Conservation (phyloP, 23 tunicate species). For the Styela clava region DNA sequence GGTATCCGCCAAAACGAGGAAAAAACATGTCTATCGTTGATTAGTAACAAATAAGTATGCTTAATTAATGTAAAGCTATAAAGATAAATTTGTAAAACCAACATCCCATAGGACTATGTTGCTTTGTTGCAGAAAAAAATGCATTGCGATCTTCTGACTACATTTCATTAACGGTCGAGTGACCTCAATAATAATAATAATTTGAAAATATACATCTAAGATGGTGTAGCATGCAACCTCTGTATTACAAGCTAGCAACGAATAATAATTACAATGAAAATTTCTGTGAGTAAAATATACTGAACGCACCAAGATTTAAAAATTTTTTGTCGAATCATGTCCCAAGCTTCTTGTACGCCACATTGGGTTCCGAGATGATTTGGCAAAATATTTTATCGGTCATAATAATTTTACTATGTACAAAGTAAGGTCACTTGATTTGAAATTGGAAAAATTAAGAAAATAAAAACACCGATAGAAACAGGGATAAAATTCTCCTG, state of each 20-base stretch:
- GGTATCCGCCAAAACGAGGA: not conserved
- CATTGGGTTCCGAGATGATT: no score
- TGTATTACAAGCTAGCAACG: not conserved
- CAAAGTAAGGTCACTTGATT: not conserved
- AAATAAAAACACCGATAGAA: not conserved
- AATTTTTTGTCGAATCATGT: not conserved
- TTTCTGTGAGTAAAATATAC: not conserved
- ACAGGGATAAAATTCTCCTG: not conserved
- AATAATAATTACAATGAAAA: not conserved
- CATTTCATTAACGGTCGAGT: no score
- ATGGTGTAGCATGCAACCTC: not conserved
- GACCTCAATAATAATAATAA: no score
- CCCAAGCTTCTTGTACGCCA: not conserved
- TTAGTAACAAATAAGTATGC: not conserved
- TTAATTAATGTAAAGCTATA: no score
- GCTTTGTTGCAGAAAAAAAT: no score
- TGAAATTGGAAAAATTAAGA: not conserved
- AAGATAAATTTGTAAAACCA: no score
- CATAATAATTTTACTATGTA: not conserved
- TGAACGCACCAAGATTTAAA: not conserved
- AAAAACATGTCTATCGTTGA: not conserved
- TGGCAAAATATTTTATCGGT: not conserved
- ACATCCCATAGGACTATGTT: no score
- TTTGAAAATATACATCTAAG: no score
- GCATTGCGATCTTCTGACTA: no score